Evolutionary conservation across 2,888 invertebrate genomes (phyloP).

Genomic region (Dryomyza anilis): DNA sequence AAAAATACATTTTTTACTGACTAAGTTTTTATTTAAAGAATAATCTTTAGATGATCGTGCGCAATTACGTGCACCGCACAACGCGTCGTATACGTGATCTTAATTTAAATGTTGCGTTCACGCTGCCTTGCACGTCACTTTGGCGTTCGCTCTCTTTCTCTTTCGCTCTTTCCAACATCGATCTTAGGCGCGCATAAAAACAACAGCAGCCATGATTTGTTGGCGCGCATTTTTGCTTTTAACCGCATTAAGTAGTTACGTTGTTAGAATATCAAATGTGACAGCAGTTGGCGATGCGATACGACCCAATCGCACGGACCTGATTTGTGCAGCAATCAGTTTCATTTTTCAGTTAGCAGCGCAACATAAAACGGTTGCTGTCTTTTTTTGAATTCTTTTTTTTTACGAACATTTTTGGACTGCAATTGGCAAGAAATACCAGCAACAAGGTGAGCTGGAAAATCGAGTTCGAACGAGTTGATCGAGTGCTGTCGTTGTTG

Average conservation of each 20-base stretch:
- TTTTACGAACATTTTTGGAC: neutral
- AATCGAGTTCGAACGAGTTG: constrained; percentile 31
- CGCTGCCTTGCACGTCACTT: too few relatives aligned
- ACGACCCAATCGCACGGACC: neutral
- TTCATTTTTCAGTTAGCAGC: constrained; percentile 14
- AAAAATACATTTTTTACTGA: too few relatives aligned
- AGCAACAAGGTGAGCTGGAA: constrained; percentile 33
- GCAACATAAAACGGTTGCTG: neutral
- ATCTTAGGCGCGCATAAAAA: too few relatives aligned
- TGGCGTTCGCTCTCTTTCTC: neutral
- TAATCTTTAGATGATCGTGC: neutral
- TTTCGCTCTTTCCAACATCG: neutral
- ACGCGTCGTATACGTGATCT: constrained; percentile 23
- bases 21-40: too few relatives aligned
- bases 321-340: constrained; percentile 11
- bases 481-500: constrained; percentile 21
- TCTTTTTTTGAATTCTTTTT: neutral
- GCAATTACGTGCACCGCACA: constrained; percentile 11
- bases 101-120: constrained; percentile 6
- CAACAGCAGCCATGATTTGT: constrained; percentile 1
- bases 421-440: too few relatives aligned
- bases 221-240: constrained; percentile 15
- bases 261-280: constrained; percentile 29
- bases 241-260: constrained; percentile 18
- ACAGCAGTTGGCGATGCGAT: neutral